A percentile compares a stretch with the other conserved stretches of the same genome.
phyloP scores from a whole-genome alignment of 2,797 vertebrate genomes.

The Tapirus indicus region DNA sequence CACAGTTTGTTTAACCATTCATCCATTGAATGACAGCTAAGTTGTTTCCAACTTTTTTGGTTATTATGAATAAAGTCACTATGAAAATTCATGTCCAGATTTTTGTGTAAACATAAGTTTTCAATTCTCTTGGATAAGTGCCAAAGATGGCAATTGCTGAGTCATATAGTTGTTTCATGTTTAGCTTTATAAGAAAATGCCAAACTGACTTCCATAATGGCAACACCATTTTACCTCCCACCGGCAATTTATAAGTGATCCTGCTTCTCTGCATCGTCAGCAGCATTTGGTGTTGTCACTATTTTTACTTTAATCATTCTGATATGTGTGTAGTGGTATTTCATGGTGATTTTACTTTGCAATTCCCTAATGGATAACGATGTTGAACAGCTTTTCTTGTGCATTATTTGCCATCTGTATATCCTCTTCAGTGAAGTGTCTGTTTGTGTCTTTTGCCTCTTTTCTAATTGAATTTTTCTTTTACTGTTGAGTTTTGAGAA shows the following conservation, averaged over 20 bases:
- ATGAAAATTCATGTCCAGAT: not conserved
- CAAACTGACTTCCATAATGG: not conserved
- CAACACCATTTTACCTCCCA: not conserved
- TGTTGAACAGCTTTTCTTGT: not conserved
- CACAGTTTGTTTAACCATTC: not conserved
- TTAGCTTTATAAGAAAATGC: conserved; percentile 11
- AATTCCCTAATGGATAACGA: not conserved
- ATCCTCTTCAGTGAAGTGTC: not conserved
- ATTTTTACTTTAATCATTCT: not conserved
- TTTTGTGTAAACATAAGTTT: not conserved
- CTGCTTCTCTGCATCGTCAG: not conserved
- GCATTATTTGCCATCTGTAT: not conserved
- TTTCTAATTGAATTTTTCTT: conserved; percentile 30
- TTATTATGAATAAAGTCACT: not conserved
- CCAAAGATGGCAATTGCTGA: not conserved
- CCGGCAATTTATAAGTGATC: not conserved
- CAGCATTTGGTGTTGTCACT: not conserved
- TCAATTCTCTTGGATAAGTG: not conserved
- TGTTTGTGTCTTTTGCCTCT: not conserved
- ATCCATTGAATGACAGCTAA: not conserved
- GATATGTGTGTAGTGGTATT: not conserved
- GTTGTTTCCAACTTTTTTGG: not conserved
- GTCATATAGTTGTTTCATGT: not conserved
- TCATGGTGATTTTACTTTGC: not conserved
- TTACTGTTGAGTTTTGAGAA: not conserved